phyloP scores from a whole-genome alignment of 2,113 vertebrate genomes.

The Paralichthys olivaceus region DNA sequence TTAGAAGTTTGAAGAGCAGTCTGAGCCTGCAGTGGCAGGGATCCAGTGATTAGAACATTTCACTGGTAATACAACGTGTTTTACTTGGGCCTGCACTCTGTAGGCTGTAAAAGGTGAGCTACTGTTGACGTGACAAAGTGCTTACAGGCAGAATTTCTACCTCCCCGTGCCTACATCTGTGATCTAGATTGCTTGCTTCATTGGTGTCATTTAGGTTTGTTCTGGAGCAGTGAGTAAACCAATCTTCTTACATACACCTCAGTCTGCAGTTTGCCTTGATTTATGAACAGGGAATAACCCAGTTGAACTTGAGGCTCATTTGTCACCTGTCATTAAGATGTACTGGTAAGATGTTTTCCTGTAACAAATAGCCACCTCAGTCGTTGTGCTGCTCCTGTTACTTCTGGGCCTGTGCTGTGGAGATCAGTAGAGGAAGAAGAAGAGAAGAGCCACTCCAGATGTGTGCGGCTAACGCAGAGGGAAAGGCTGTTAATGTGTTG shows the following conservation, averaged over 20 bases:
- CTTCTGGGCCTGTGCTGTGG: conserved; percentile 32
- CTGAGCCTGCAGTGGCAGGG: conserved; percentile 24
- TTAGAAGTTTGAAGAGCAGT: conserved; percentile 6
- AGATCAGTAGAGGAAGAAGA: conserved; percentile 30
- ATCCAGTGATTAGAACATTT: conserved; percentile 33
- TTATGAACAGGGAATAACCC: conserved; percentile 76
- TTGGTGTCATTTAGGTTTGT: conserved; percentile 77
- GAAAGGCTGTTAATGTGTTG: conserved; percentile 43
- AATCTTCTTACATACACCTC: conserved; percentile 75
- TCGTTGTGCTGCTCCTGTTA: conserved; percentile 43
- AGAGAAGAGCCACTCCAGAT: conserved; percentile 47
- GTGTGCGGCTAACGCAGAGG: conserved; percentile 29
- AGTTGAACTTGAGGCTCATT: conserved; percentile 72
- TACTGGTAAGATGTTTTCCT: conserved; percentile 76
- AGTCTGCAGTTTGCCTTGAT: conserved; percentile 77
- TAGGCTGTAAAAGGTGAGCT: conserved; percentile 64
- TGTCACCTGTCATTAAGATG: conserved; percentile 80
- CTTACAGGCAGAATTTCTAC: conserved; percentile 61
- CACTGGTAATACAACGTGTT: conserved; percentile 27
- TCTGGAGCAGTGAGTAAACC: conserved; percentile 81
- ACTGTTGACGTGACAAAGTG: conserved; percentile 65
- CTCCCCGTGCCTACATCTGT: conserved; percentile 55
- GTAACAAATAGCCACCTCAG: conserved; percentile 61
- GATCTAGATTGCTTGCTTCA: conserved; percentile 73
- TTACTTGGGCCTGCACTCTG: conserved; percentile 35